Conservation (phyloP, 2,888 invertebrate genomes). For the Melolontha melolontha region DNA sequence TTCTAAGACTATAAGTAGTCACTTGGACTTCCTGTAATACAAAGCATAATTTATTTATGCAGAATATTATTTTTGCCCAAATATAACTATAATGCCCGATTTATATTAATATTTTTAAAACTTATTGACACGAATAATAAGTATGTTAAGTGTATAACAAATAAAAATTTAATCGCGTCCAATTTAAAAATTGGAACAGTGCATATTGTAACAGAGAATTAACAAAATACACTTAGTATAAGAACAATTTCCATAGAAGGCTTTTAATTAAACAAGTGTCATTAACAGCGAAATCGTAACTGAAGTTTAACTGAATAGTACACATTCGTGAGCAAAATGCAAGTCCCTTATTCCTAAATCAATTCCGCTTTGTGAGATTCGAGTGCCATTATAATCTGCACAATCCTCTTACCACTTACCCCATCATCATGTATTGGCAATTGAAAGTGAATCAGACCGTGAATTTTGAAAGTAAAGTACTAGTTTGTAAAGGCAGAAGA, state of each 20-base stretch:
- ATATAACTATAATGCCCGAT: too few relatives aligned
- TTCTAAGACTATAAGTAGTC: too few relatives aligned
- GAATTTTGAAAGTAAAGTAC: not conserved
- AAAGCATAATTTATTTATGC: too few relatives aligned
- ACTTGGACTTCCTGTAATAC: too few relatives aligned
- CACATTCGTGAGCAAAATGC: slow-evolving; percentile 7
- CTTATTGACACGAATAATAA: too few relatives aligned
- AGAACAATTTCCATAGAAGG: slow-evolving; percentile 13
- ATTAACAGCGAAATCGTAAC: slow-evolving; percentile 22
- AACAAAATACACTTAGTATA: slow-evolving; percentile 2
- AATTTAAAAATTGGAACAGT: too few relatives aligned
- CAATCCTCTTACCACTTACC: slow-evolving; percentile 16
- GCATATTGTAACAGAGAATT: too few relatives aligned
- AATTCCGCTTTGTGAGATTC: slow-evolving; percentile 22
- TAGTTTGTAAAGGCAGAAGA: too few relatives aligned
- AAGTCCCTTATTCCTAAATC: slow-evolving; percentile 18
- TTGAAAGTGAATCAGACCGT: slow-evolving; percentile 4
- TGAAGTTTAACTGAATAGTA: slow-evolving; percentile 2
- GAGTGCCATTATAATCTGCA: slow-evolving; percentile 26
- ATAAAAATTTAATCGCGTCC: too few relatives aligned
- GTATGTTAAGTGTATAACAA: too few relatives aligned
- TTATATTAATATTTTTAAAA: too few relatives aligned
- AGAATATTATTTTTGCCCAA: too few relatives aligned
- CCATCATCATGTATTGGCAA: slow-evolving; percentile 6
- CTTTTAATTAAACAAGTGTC: slow-evolving; percentile 32